phyloP scores from a whole-genome alignment of 2,113 vertebrate genomes.

The Thomomys bottae region DNA sequence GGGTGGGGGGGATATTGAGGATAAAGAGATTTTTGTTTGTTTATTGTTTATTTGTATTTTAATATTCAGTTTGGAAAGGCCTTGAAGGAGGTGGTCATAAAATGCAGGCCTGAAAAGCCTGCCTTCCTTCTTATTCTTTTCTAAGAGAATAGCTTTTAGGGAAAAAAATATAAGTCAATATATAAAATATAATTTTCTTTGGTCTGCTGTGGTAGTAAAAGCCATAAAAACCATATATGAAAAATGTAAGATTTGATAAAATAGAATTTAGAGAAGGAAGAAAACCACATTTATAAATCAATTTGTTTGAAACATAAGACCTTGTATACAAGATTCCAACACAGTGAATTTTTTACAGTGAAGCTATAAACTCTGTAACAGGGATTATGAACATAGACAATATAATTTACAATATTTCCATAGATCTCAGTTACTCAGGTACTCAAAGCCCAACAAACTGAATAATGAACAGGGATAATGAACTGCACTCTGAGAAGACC shows the following conservation, averaged over 20 bases:
- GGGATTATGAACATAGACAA: constrained; percentile 79
- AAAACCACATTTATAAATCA: constrained; percentile 68
- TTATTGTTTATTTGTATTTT: neutral
- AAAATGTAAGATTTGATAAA: constrained; percentile 72
- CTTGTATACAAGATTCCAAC: constrained; percentile 81
- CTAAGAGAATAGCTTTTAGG: constrained; percentile 7
- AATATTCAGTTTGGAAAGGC: neutral
- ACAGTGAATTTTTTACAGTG: constrained; percentile 86
- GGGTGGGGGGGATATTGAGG: neutral
- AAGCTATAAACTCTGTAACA: constrained; percentile 85
- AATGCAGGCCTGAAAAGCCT: neutral
- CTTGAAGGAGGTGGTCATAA: neutral
- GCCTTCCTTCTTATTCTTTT: neutral
- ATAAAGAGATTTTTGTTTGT: neutral
- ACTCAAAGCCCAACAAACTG: constrained; percentile 88
- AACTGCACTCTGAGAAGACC: constrained; percentile 86
- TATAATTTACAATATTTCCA: constrained; percentile 88
- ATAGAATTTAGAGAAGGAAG: constrained; percentile 51
- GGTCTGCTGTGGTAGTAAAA: constrained; percentile 56
- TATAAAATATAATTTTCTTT: constrained; percentile 14
- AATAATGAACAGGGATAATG: constrained; percentile 89
- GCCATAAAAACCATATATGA: constrained; percentile 81
- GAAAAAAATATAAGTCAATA: constrained; percentile 5
- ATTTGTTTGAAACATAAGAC: constrained; percentile 80
- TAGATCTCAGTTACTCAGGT: constrained; percentile 88